A percentile compares a stretch with the other conserved stretches of the same genome.
Evolutionary conservation across 1,140 invertebrate genomes (phyloP).

Genomic region (Zophobas atratus): DNA sequence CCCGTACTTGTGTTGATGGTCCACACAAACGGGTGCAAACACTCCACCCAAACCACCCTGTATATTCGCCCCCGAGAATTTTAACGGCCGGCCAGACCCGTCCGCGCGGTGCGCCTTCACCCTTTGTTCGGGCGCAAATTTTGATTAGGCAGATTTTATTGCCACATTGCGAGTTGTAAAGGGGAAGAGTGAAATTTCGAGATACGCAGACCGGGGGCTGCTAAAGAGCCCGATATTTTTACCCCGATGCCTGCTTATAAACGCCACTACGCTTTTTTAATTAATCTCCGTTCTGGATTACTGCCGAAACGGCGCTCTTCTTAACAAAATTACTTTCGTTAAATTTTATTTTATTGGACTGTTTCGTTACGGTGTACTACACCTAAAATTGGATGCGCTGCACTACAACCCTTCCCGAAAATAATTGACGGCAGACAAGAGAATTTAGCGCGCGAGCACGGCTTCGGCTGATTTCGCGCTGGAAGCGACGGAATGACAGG

Average conservation of each 20-base stretch:
- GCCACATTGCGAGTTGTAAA: conserved; percentile 45
- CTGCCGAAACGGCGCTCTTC: conserved; percentile 4
- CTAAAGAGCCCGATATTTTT: conserved; percentile 27
- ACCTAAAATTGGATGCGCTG: conserved; percentile 25
- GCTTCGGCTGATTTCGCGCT: too few relatives aligned
- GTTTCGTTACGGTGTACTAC: conserved; percentile 2
- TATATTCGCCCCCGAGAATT: conserved; percentile 53
- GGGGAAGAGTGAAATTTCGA: conserved; percentile 10
- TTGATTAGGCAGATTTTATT: conserved; percentile 53
- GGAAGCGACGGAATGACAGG: too few relatives aligned
- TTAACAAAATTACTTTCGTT: conserved; percentile 16
- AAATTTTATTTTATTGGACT: conserved; percentile 27
- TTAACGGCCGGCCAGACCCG: conserved; percentile 5
- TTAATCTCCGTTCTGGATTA: conserved; percentile 14
- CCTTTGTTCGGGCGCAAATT: conserved; percentile 45
- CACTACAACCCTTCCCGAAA: not conserved
- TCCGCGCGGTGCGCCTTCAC: conserved; percentile 15
- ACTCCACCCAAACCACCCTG: not conserved
- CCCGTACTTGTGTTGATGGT: too few relatives aligned
- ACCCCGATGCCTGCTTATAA: conserved; percentile 22
- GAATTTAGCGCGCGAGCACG: too few relatives aligned
- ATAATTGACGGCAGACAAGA: too few relatives aligned
- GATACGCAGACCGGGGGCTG: not conserved
- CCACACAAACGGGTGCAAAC: too few relatives aligned
- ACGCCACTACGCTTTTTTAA: conserved; percentile 31